These are phyloP conservation scores for Arion vulgaris DNA, from an alignment of 1,140 invertebrate species.

Conservation along the genomic window DNA sequence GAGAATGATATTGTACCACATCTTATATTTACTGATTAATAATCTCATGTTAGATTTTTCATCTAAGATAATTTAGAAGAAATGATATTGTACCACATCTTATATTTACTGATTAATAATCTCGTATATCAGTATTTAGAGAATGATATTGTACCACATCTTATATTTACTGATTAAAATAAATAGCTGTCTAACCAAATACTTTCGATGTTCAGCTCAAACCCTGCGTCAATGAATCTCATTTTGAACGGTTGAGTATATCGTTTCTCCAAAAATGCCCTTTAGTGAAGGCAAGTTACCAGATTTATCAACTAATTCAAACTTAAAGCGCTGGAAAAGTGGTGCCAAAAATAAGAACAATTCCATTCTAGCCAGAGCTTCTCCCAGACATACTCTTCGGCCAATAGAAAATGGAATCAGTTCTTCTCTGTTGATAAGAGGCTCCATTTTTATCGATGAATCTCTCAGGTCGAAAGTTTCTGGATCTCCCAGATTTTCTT, in stretches of 20 bases:
- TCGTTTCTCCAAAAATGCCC: neutral
- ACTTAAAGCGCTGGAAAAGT: neutral
- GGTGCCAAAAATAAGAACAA: neutral
- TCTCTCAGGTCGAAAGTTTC: neutral
- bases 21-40: too few relatives aligned
- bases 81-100: too few relatives aligned
- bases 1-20: too few relatives aligned
- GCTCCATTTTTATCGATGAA: neutral
- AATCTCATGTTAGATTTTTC: too few relatives aligned
- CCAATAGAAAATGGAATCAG: constrained; percentile 3
- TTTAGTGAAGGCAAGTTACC: neutral
- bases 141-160: too few relatives aligned
- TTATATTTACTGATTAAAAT: too few relatives aligned
- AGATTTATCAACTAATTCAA: neutral
- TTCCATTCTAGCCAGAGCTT: constrained; percentile 2
- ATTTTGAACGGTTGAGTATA: neutral
- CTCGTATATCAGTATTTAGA: too few relatives aligned
- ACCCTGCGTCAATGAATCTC: neutral
- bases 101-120: too few relatives aligned
- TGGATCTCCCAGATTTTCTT: neutral
- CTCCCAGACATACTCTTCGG: neutral
- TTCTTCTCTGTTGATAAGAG: neutral
- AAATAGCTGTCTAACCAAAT: too few relatives aligned
- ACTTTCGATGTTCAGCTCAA: too few relatives aligned
- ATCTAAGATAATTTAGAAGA: too few relatives aligned